A percentile compares a stretch with the other conserved stretches of the same genome.
Evolutionary conservation across 2,888 invertebrate genomes (phyloP).

Genomic region (Chloromyia formosa): DNA sequence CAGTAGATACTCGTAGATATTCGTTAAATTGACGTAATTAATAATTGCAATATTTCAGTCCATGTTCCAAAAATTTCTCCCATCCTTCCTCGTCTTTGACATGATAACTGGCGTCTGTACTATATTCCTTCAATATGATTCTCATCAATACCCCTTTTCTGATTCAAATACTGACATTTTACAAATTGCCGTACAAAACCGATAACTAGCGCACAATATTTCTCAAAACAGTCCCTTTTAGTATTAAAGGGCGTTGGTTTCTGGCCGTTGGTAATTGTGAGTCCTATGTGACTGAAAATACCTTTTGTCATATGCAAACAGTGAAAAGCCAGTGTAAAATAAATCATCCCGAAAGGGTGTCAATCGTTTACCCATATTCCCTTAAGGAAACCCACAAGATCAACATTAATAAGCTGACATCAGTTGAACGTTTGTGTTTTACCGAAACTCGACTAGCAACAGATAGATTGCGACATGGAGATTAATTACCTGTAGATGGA

Average conservation of each 20-base stretch:
- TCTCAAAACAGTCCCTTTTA: no score
- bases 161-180: not conserved
- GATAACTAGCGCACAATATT: conserved; percentile 7
- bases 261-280: not conserved
- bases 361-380: no score
- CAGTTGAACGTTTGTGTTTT: no score
- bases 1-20: no score
- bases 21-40: no score
- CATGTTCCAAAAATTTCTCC: no score
- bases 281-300: not conserved
- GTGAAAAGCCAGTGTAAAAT: no score
- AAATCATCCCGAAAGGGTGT: no score
- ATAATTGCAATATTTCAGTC: no score
- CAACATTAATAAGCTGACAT: not conserved
- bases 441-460: not conserved
- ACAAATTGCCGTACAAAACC: conserved; percentile 35
- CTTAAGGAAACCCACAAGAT: conserved; percentile 18
- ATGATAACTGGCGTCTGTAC: no score
- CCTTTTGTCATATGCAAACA: not conserved
- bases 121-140: not conserved
- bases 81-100: no score
- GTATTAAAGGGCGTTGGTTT: conserved; percentile 2
- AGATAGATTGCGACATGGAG: not conserved
- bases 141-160: not conserved
- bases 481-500: conserved; percentile 12